phyloP scores from a whole-genome alignment of 2,888 invertebrate species.

The Eupithecia inturbata region DNA sequence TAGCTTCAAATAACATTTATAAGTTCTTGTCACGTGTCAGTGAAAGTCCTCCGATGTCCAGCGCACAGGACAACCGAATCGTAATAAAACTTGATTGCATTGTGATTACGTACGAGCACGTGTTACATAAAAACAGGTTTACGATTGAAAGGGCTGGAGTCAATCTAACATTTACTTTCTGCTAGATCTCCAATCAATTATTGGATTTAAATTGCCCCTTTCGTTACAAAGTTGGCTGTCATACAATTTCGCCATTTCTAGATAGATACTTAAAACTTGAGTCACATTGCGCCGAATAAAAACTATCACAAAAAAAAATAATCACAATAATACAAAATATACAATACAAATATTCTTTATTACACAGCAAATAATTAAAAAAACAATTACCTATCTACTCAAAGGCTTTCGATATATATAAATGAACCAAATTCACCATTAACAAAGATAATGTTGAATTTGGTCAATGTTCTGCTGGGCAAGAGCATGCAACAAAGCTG shows the following conservation, averaged over 20 bases:
- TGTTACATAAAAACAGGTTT: slow-evolving; percentile 32
- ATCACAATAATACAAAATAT: too few species aligned
- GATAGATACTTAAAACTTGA: not conserved
- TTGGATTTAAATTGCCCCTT: not conserved
- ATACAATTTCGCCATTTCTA: not conserved
- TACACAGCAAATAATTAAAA: too few species aligned
- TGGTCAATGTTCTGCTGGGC: not conserved
- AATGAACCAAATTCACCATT: not conserved
- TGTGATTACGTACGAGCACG: slow-evolving; percentile 33
- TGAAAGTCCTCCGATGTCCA: slow-evolving; percentile 67
- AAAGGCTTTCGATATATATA: not conserved
- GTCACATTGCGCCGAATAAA: not conserved
- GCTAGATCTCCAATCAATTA: not conserved
- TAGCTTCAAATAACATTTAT: slow-evolving; percentile 43
- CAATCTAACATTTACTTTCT: slow-evolving; percentile 1
- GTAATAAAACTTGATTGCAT: slow-evolving; percentile 45
- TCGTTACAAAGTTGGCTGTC: not conserved
- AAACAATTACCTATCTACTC: too few species aligned
- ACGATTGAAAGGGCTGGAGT: slow-evolving; percentile 27
- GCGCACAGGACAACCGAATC: slow-evolving; percentile 56
- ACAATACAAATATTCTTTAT: too few species aligned
- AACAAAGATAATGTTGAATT: too few species aligned
- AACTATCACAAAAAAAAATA: not conserved
- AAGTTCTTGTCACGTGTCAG: slow-evolving; percentile 55
- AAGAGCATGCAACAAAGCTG: not conserved